Base-by-base conservation (phyloP, 2,797 vertebrate species). In the Enteromius radiatus region DNA sequence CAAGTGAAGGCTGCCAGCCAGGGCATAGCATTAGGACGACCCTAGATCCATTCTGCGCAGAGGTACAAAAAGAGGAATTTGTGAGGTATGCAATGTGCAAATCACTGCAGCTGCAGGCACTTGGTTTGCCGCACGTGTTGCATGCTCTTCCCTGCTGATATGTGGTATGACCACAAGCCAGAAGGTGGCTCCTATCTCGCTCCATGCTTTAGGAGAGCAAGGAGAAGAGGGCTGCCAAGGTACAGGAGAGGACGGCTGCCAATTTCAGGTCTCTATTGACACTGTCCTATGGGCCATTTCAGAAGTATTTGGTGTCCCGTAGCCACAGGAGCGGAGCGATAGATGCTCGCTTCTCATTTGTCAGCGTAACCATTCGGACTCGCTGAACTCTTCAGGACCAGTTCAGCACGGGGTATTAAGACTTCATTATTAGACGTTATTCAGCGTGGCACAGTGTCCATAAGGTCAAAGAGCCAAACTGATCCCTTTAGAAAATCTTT, bases 261-360 rank as follows among this genome's bases (percentile, higher is more conserved):
- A 92, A 90, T 88, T 87, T 87, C 81, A 91, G 86, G 78, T 92
- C 91, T 92, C 92, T 89, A 83, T 89, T 92, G 92, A 92, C 91
- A 92, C 88, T 89, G 84, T 92, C 90, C 90, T 85, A 33, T 86
- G 90, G 90, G 91, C 90, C 86, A 89, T 85, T 73, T 84, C 88
- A 41, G 89, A 87, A 89, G 91, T 91, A 94, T 93, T 93, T 75
- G 83, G 89, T 93, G 91, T 94, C 92, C 90, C 92, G 92, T 91
- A 91, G 90, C 83, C 91, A 94, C 85, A 54, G 90, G 90, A 94
- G 93, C 93, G 91, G 83, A 94, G 91, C 93, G 82, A 83, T 90
- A 82, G 87, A 82, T 90, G 80, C 33, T 67, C 23, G 79, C 88
- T 88, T 92, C 90, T 93, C 87, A 85, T 90, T 92, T 91, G 87